A percentile compares a stretch with the other conserved stretches of the same genome.
These are phyloP conservation scores for Meloidogyne floridensis DNA, from an alignment of 1,140 invertebrate species.

Conservation along the genomic window DNA sequence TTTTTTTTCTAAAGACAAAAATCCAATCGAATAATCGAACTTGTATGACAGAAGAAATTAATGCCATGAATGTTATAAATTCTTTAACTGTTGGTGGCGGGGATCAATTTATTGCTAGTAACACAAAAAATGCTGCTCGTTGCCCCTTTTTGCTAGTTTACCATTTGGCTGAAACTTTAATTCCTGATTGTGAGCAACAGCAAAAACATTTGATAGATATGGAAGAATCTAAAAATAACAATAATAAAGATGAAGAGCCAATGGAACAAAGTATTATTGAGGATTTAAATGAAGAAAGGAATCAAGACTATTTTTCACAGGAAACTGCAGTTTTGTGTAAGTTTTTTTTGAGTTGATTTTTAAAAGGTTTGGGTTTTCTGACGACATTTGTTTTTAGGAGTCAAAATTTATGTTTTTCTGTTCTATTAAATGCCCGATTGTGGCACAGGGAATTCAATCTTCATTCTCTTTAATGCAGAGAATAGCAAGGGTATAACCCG, in stretches of 20 bases:
- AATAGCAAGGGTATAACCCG: too few species aligned
- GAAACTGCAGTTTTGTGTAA: constrained; percentile 3
- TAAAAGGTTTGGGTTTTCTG: background rate
- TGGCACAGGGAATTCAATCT: too few species aligned
- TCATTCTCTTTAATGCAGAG: too few species aligned
- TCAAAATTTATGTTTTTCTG: too few species aligned
- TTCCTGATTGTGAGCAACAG: background rate
- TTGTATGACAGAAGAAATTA: constrained; percentile 2
- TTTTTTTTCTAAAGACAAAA: background rate
- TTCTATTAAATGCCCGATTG: too few species aligned
- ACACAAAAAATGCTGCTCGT: background rate
- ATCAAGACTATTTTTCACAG: background rate
- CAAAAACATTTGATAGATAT: background rate
- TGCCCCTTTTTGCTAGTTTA: constrained; percentile 29
- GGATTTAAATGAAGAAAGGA: background rate
- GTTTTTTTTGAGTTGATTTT: background rate
- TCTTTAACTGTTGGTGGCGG: background rate
- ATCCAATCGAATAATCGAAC: background rate
- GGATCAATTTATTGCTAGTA: background rate
- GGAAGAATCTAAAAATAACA: background rate
- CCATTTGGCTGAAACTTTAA: constrained; percentile 24
- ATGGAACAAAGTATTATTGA: background rate
- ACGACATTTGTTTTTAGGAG: too few species aligned
- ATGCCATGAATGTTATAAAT: constrained; percentile 6
- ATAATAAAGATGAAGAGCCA: background rate